These are phyloP conservation scores for Microplitis demolitor DNA, from an alignment of 1,140 invertebrate genomes.

Conservation along the genomic window DNA sequence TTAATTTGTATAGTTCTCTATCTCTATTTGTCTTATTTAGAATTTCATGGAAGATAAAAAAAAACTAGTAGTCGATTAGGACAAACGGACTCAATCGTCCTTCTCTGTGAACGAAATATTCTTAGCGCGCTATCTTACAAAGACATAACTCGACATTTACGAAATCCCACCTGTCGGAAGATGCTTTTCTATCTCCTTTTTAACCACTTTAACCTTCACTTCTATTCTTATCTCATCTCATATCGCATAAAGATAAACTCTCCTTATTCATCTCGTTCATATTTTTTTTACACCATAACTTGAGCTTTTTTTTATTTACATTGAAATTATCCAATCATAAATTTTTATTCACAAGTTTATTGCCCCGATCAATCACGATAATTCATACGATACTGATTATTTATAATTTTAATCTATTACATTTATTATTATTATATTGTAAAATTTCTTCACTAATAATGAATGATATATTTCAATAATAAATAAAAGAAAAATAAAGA, in stretches of 20 bases:
- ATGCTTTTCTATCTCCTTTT: not conserved
- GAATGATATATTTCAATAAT: too few relatives aligned
- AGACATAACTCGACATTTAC: conserved; percentile 9
- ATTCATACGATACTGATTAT: too few relatives aligned
- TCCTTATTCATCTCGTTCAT: not conserved
- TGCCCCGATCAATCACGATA: too few relatives aligned
- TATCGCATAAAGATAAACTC: not conserved
- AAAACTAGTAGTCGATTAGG: not conserved
- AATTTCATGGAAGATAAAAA: not conserved
- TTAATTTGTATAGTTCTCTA: not conserved
- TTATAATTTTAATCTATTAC: too few relatives aligned
- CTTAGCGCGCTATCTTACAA: not conserved
- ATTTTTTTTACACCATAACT: too few relatives aligned
- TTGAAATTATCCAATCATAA: too few relatives aligned
- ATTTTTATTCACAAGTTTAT: too few relatives aligned
- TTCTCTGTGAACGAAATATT: not conserved
- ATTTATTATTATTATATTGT: too few relatives aligned
- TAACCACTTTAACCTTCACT: not conserved
- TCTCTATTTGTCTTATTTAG: not conserved
- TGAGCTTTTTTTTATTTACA: too few relatives aligned
- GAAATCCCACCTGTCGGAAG: conserved; percentile 1
- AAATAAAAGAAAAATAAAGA: too few relatives aligned
- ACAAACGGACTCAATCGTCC: not conserved
- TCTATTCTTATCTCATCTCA: not conserved
- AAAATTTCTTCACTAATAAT: too few relatives aligned